These are phyloP conservation scores for Leptopilina drosophilae DNA, from an alignment of 2,888 invertebrate genomes.

Conservation along the genomic window DNA sequence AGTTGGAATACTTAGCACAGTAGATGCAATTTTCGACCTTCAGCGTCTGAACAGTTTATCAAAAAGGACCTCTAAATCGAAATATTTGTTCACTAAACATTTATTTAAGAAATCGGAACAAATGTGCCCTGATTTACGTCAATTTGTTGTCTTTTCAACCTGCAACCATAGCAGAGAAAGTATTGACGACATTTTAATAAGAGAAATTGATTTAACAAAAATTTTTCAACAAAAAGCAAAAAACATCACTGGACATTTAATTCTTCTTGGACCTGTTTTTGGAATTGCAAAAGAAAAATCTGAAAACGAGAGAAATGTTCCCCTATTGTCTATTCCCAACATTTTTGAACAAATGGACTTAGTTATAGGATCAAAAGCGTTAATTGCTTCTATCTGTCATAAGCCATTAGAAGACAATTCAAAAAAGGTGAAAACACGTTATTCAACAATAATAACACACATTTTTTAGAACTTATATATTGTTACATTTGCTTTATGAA, in stretches of 20 bases:
- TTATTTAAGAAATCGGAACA: constrained; percentile 50
- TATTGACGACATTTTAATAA: background rate
- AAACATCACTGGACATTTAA: constrained; percentile 48
- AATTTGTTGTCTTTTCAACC: constrained; percentile 51
- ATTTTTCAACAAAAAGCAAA: constrained; percentile 73
- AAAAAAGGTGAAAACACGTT: no score
- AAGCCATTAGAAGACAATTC: no score
- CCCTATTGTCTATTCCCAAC: no score
- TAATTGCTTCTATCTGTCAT: no score
- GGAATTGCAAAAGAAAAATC: no score
- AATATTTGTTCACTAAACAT: constrained; percentile 43
- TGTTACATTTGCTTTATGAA: no score
- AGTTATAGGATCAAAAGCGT: background rate
- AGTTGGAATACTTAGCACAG: constrained; percentile 43
- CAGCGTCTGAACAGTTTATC: constrained; percentile 24
- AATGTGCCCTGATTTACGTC: constrained; percentile 40
- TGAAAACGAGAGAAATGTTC: no score
- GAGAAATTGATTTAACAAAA: constrained; percentile 9
- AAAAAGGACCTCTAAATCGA: background rate
- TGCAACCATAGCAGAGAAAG: background rate
- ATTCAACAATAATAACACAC: no score
- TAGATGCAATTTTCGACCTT: constrained; percentile 56
- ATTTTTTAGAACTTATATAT: no score
- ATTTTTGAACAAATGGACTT: no score
- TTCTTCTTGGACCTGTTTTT: no score